Conservation (phyloP, 2,888 invertebrate species). For the Schizaphis graminum region DNA sequence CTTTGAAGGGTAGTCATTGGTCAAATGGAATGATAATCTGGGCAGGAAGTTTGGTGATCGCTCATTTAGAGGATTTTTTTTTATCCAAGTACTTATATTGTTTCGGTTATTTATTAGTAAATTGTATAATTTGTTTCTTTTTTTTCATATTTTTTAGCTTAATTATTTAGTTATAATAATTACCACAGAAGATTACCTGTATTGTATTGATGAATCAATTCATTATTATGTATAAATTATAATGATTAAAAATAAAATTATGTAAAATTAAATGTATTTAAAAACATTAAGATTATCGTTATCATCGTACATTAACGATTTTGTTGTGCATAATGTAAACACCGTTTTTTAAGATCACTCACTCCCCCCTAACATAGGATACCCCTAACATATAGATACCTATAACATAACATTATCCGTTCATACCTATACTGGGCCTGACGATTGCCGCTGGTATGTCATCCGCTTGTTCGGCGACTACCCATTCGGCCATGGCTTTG, state of each 20-base stretch:
- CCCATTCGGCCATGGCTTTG: slow-evolving; percentile 80
- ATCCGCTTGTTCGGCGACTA: slow-evolving; percentile 75
- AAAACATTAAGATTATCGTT: not conserved
- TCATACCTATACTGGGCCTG: slow-evolving; percentile 77
- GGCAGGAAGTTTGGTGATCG: no score
- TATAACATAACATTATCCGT: not conserved
- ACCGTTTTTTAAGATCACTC: not conserved
- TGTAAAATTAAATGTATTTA: not conserved
- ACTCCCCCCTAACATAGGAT: not conserved
- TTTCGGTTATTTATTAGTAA: not conserved
- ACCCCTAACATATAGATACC: not conserved
- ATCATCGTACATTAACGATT: not conserved
- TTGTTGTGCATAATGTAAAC: not conserved
- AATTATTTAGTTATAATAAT: not conserved
- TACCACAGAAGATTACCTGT: not conserved
- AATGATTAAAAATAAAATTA: not conserved
- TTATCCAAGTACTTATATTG: no score
- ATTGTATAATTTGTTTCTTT: not conserved
- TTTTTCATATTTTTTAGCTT: not conserved
- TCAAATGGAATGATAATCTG: no score
- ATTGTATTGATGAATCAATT: not conserved
- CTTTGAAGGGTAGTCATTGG: no score
- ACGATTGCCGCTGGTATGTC: slow-evolving; percentile 78
- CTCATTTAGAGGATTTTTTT: no score
- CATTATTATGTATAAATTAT: not conserved